Percentiles rank a stretch among this genome's conserved stretches.
Evolutionary conservation across 1,140 invertebrate species (phyloP).

Genomic region (Drosophila subpulchrella): DNA sequence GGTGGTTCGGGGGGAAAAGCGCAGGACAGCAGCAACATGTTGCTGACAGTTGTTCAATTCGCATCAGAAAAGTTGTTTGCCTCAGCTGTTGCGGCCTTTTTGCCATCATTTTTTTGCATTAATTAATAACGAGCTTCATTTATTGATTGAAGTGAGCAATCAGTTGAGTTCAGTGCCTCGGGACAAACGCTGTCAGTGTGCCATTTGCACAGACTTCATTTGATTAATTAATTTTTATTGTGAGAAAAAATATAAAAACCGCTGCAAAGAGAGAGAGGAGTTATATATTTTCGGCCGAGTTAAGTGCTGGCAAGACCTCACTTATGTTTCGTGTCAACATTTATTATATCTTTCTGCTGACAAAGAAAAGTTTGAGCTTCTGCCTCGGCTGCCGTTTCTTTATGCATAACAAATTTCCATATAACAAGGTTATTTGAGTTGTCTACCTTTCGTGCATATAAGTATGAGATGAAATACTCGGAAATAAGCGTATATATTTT

Average conservation of each 20-base stretch:
- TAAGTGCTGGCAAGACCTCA: slow-evolving; percentile 12
- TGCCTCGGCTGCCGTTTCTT: slow-evolving; percentile 9
- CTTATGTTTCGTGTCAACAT: slow-evolving; percentile 33
- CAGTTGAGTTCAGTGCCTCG: slow-evolving; percentile 29
- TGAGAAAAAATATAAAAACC: neutral
- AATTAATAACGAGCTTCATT: slow-evolving; percentile 75
- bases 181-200: slow-evolving; percentile 62
- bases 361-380: slow-evolving; percentile 35
- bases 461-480: slow-evolving; percentile 45
- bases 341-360: slow-evolving; percentile 20
- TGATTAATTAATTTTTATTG: slow-evolving; percentile 59
- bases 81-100: slow-evolving; percentile 27
- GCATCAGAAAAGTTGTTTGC: slow-evolving; percentile 57
- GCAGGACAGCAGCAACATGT: slow-evolving; percentile 57
- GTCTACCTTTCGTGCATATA: slow-evolving; percentile 49
- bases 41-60: slow-evolving; percentile 79
- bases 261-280: no score
- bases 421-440: slow-evolving; percentile 48
- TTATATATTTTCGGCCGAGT: neutral
- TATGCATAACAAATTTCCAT: slow-evolving; percentile 42
- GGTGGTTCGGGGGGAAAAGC: neutral
- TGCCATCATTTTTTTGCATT: slow-evolving; percentile 69
- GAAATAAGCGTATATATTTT: slow-evolving; percentile 9
- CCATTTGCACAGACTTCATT: slow-evolving; percentile 50
- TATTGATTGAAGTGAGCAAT: slow-evolving; percentile 67